Conservation (phyloP, 2,113 vertebrate species). For the Plestiodon gilberti region DNA sequence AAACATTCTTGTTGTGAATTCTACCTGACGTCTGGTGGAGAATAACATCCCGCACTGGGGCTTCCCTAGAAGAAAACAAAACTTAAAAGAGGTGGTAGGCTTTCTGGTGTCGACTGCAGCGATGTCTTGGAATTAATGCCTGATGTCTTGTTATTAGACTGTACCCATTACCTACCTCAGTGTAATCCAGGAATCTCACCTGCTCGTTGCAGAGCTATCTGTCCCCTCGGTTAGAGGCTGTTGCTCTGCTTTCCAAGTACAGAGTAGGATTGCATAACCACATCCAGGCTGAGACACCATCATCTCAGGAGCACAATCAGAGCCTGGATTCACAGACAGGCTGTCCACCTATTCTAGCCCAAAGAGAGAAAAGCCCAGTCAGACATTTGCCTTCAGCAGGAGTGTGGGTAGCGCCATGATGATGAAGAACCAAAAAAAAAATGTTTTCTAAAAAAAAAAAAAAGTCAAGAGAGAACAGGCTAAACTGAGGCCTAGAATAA, state of each 20-base stretch:
- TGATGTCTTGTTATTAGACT: too few relatives aligned
- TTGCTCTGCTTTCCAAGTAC: constrained; percentile 86
- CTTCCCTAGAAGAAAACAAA: constrained; percentile 74
- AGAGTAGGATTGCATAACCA: constrained; percentile 91
- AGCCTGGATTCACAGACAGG: constrained; percentile 89
- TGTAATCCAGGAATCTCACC: constrained; percentile 56
- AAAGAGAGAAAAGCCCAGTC: background rate
- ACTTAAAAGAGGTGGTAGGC: background rate
- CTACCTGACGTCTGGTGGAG: constrained; percentile 92
- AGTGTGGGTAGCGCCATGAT: too few relatives aligned
- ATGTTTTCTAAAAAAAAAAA: background rate
- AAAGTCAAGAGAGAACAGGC: background rate
- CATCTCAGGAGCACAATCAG: constrained; percentile 87
- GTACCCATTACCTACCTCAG: accelerated
- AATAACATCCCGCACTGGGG: constrained; percentile 84
- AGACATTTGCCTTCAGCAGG: background rate
- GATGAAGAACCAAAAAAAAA: background rate
- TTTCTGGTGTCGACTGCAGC: accelerated
- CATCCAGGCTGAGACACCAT: constrained; percentile 98
- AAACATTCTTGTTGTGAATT: constrained; percentile 98
- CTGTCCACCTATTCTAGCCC: constrained; percentile 88
- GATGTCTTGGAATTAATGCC: background rate
- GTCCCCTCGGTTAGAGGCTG: constrained; percentile 29
- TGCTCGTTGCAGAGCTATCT: constrained; percentile 54
- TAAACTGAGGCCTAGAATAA: background rate